A percentile compares a stretch with the other conserved stretches of the same genome.
Conservation (phyloP, 1,140 invertebrate species). For the Diploscapter pachys region DNA sequence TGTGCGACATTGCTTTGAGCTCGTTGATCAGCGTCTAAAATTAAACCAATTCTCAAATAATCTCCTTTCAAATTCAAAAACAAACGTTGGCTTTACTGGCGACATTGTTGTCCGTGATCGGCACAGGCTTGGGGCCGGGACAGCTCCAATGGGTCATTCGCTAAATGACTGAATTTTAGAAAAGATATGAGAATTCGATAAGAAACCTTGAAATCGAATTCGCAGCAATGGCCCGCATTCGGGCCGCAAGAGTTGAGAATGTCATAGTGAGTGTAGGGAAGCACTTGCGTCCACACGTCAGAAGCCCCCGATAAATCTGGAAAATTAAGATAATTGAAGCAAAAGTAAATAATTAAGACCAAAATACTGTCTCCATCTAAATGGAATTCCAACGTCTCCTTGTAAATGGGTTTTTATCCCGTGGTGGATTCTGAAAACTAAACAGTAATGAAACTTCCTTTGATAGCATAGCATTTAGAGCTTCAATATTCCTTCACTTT, state of each 20-base stretch:
- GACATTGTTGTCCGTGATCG: constrained; percentile 70
- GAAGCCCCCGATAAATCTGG: constrained; percentile 58
- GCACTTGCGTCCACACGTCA: constrained; percentile 78
- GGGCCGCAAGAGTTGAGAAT: constrained; percentile 88
- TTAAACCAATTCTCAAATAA: neutral
- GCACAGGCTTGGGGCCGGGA: constrained; percentile 79
- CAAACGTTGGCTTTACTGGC: neutral
- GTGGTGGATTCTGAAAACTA: constrained; percentile 60
- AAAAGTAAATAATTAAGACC: constrained; percentile 21
- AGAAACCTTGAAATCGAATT: constrained; percentile 25
- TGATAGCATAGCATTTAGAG: constrained; percentile 59
- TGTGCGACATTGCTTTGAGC: constrained; percentile 78
- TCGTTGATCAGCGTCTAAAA: constrained; percentile 72
- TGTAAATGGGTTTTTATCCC: constrained; percentile 85
- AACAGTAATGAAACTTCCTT: constrained; percentile 58
- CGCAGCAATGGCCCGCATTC: constrained; percentile 67
- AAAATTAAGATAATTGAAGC: constrained; percentile 2
- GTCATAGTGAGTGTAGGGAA: constrained; percentile 90
- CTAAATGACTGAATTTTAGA: too few relatives aligned
- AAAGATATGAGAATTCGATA: too few relatives aligned
- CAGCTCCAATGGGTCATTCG: constrained; percentile 78
- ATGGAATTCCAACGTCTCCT: constrained; percentile 22
- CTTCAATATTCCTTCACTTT: too few relatives aligned
- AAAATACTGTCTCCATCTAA: constrained; percentile 35
- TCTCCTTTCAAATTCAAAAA: neutral